These are phyloP conservation scores for Drosophila saltans DNA, from an alignment of 1,140 invertebrate genomes.

Conservation along the genomic window DNA sequence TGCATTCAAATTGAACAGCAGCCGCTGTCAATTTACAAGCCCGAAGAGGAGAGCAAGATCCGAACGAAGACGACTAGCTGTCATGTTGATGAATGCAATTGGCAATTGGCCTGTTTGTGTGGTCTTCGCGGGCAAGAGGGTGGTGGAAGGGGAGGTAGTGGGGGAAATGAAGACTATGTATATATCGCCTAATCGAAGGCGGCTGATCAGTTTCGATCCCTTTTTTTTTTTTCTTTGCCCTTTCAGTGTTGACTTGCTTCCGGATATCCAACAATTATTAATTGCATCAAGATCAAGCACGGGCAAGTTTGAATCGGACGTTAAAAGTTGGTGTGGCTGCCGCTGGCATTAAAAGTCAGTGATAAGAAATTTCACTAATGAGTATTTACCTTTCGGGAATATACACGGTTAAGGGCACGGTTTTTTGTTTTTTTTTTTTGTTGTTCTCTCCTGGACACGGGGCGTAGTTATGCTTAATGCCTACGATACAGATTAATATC, in stretches of 20 bases:
- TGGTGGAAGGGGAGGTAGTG: background rate
- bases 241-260: constrained; percentile 49
- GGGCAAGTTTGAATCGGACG: constrained; percentile 13
- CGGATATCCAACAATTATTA: constrained; percentile 72
- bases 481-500: constrained; percentile 66
- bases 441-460: constrained; percentile 42
- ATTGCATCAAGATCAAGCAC: constrained; percentile 74
- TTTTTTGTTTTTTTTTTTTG: constrained; percentile 5
- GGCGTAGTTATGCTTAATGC: constrained; percentile 76
- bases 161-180: background rate
- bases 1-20: constrained; percentile 77
- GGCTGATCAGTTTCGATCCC: constrained; percentile 63
- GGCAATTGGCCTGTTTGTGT: constrained; percentile 52
- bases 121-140: constrained; percentile 36
- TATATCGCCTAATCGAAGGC: constrained; percentile 59
- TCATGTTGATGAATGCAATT: constrained; percentile 75
- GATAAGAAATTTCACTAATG: constrained; percentile 75
- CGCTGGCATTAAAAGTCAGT: constrained; percentile 41
- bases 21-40: constrained; percentile 78
- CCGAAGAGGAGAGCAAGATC: constrained; percentile 27
- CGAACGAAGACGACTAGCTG: constrained; percentile 65
- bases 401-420: constrained; percentile 36
- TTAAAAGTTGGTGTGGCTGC: constrained; percentile 37
- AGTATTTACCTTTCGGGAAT: constrained; percentile 72
- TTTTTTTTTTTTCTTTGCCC: constrained; percentile 23